Conservation (phyloP, 1,140 invertebrate species). For the Armadillidium nasatum region DNA sequence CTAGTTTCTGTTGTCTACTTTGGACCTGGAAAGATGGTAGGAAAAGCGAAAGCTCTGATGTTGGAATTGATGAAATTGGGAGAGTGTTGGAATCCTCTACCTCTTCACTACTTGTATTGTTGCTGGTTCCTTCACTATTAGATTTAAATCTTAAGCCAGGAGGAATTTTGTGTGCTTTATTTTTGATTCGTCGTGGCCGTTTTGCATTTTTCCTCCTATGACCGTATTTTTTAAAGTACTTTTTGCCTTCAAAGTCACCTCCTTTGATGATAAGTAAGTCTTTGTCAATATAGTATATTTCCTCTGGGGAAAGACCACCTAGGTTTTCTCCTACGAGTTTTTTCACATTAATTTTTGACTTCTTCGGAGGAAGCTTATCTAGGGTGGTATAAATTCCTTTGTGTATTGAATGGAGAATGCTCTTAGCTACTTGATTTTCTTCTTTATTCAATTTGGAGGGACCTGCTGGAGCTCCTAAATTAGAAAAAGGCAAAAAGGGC, state of each 20-base stretch:
- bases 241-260: constrained; percentile 53
- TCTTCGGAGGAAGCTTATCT: constrained; percentile 70
- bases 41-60: too few species aligned
- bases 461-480: constrained; percentile 7
- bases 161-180: too few species aligned
- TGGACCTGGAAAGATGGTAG: too few species aligned
- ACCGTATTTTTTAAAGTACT: background rate
- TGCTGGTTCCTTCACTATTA: too few species aligned
- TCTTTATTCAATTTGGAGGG: constrained; percentile 24
- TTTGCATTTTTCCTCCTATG: too few species aligned
- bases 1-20: too few species aligned
- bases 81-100: too few species aligned
- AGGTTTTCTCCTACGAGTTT: constrained; percentile 62
- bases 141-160: too few species aligned
- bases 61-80: too few species aligned
- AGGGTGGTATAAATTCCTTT: constrained; percentile 84
- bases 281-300: constrained; percentile 84
- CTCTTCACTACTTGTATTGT: too few species aligned
- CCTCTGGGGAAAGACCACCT: constrained; percentile 72
- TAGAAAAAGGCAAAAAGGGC: background rate
- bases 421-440: constrained; percentile 22
- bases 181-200: too few species aligned
- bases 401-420: constrained; percentile 52
- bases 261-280: constrained; percentile 77
- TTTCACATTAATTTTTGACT: constrained; percentile 53